phyloP scores from a whole-genome alignment of 2,113 vertebrate genomes.

The Pogonocichla stellata region DNA sequence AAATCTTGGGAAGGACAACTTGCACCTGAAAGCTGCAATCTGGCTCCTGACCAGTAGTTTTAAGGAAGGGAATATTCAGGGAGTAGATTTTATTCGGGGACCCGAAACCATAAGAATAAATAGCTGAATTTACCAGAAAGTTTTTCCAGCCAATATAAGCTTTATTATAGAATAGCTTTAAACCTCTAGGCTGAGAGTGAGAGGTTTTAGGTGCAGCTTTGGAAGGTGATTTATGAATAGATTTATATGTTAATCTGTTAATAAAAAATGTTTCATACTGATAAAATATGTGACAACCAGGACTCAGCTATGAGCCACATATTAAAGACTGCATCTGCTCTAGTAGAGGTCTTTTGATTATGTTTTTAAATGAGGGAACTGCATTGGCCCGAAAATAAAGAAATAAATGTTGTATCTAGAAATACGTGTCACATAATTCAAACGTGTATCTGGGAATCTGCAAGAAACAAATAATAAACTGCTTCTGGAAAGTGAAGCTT shows the following conservation, averaged over 20 bases:
- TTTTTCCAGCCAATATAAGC: constrained; percentile 30
- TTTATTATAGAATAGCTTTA: constrained; percentile 43
- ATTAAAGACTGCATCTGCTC: constrained; percentile 57
- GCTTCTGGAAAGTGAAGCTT: constrained; percentile 5
- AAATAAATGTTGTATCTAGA: constrained; percentile 39
- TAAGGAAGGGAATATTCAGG: neutral
- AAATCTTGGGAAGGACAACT: neutral
- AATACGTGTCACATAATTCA: constrained; percentile 1
- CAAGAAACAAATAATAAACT: constrained; percentile 40
- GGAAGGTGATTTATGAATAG: constrained; percentile 62
- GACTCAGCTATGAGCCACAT: constrained; percentile 36
- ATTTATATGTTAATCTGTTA: constrained; percentile 70
- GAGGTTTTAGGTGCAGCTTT: constrained; percentile 33
- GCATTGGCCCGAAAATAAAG: constrained; percentile 23
- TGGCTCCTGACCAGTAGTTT: neutral
- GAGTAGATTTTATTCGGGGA: neutral
- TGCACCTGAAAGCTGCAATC: neutral
- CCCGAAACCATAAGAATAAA: constrained; percentile 19
- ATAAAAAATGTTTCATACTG: constrained; percentile 62
- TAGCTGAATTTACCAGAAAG: constrained; percentile 20
- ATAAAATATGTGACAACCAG: constrained; percentile 65
- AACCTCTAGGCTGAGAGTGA: constrained; percentile 24
- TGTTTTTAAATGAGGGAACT: constrained; percentile 25
- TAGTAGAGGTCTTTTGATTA: constrained; percentile 24
- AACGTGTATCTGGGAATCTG: neutral